Base-by-base conservation (phyloP, 2,888 invertebrate species). In the Idaea dimidiata region DNA sequence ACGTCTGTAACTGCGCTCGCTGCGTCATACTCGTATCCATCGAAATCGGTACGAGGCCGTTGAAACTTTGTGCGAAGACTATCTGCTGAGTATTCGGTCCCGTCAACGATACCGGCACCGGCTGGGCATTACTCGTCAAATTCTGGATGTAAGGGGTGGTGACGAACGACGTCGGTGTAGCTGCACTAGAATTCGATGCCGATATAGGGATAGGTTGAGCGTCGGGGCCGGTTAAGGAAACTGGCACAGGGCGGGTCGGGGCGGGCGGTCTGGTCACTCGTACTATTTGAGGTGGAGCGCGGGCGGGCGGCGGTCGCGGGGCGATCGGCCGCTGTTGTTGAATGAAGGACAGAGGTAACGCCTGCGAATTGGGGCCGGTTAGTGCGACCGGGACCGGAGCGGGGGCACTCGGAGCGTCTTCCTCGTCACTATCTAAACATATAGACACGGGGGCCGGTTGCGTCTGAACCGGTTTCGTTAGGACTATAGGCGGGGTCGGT, bases 391-490 rank as follows among this genome's bases (percentile, higher is more conserved):
- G 55, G 16, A 66, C 65, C 59, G 24, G 14, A 17, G 43, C 17
- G 5, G 59, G 54, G 16, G 17, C 6, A 0, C 59, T 7, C 8
- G 66, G 16, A 0, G n/a, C n/a, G n/a, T 85, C 87, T 0, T 90
- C 90, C 2, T 89, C 89, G 68, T 90, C 90, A 65, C 90, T 90
- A 71, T 89, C 89, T 10, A 90, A 72, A 54, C 83, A 86, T 59
- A 90, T 89, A 0, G 86, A 82, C 56, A 64, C 70, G 56, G 61
- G 58, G 6, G 18, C 24, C n/a, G 63, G 43, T 18, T 17, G 54
- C 16, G 6, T 54, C 54, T 54, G 56, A 16, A 54, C 54, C 54
- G 6, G n/a, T 54, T 54, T 54, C 8, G 54, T 16, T 16, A 16
- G n/a, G 6, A 54, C 16, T 16, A 14, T 54, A 6, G 8, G 14